Conservation (phyloP, 2,888 invertebrate species). For the Drosophila buzzatii region DNA sequence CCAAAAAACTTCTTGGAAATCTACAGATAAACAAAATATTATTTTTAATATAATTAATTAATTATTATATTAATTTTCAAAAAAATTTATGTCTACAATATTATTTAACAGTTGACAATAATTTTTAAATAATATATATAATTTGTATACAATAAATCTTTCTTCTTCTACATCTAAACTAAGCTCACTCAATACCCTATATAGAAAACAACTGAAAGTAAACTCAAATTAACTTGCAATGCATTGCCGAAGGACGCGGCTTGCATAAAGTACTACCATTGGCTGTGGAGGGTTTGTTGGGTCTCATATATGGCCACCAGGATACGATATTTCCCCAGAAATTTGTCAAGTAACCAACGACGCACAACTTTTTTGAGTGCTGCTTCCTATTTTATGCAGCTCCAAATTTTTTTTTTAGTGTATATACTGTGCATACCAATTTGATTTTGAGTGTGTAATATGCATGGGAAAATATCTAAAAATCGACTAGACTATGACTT, state of each 20-base stretch:
- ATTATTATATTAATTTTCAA: no score
- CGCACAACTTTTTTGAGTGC: constrained; percentile 56
- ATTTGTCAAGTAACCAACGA: constrained; percentile 64
- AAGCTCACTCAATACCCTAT: background rate
- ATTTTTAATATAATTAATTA: no score
- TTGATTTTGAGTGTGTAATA: constrained; percentile 24
- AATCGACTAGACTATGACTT: no score
- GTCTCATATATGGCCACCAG: constrained; percentile 14
- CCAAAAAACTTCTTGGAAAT: no score
- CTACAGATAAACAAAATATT: no score
- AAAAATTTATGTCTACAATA: no score
- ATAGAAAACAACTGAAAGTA: constrained; percentile 54
- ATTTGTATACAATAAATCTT: no score
- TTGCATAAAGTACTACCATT: constrained; percentile 29
- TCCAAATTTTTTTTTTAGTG: background rate
- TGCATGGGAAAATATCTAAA: background rate
- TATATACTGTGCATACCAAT: constrained; percentile 26
- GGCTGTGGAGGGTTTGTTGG: background rate
- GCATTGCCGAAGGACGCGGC: constrained; percentile 48
- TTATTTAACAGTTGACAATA: no score
- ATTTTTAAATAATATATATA: no score
- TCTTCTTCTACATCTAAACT: background rate
- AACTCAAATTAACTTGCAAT: constrained; percentile 76
- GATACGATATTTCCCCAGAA: constrained; percentile 54
- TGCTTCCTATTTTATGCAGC: constrained; percentile 8